A percentile compares a stretch with the other conserved stretches of the same genome.
Evolutionary conservation across 2,797 vertebrate genomes (phyloP).

Genomic region (Bovichtus variegatus): DNA sequence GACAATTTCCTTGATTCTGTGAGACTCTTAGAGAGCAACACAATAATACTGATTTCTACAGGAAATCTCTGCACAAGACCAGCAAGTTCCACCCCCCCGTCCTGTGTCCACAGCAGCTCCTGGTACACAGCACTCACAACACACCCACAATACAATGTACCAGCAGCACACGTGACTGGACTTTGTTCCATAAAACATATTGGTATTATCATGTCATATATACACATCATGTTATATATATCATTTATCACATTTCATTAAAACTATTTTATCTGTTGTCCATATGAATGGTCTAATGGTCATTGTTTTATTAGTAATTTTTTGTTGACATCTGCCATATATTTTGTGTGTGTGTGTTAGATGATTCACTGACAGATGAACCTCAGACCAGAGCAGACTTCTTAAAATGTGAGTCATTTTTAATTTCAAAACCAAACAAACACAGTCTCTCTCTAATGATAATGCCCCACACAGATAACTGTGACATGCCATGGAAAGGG

Average conservation of each 20-base stretch:
- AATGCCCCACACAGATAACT: not conserved
- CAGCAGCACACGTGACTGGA: not conserved
- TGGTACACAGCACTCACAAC: conserved; percentile 13
- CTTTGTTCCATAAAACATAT: not conserved
- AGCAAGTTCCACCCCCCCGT: not conserved
- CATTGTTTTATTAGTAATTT: not conserved
- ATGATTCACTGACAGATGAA: conserved; percentile 23
- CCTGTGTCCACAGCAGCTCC: not conserved
- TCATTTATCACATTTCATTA: not conserved
- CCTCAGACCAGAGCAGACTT: conserved; percentile 47
- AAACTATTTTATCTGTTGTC: not conserved
- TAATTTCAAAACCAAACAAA: not conserved
- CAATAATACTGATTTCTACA: not conserved
- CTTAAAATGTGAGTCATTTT: conserved; percentile 42
- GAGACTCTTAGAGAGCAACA: not conserved
- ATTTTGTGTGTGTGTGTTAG: conserved; percentile 10
- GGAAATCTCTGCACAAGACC: not conserved
- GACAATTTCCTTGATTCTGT: not conserved
- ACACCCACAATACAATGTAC: not conserved
- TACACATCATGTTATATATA: no score
- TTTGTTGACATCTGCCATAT: not conserved
- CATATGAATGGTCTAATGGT: not conserved
- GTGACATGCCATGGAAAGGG: not conserved
- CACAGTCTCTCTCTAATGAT: not conserved
- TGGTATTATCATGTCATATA: not conserved